These are phyloP conservation scores for Parotocinclus haroldoi DNA, from an alignment of 2,797 vertebrate species.

Conservation along the genomic window DNA sequence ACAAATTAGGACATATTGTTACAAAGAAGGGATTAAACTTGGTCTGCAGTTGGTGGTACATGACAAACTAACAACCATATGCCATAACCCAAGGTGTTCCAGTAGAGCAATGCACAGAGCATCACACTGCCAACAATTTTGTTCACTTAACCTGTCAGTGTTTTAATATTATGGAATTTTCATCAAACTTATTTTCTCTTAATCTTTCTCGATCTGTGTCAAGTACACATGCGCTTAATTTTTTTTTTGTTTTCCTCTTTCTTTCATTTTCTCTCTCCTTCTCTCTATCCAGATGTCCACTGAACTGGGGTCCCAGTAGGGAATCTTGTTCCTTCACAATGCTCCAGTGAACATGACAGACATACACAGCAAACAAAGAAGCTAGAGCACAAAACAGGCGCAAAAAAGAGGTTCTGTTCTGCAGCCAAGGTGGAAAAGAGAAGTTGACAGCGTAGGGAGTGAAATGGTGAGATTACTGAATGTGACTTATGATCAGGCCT, in stretches of 20 bases:
- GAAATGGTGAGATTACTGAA: slow-evolving; percentile 9
- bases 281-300: slow-evolving; percentile 57
- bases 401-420: slow-evolving; percentile 10
- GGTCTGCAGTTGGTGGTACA: no score
- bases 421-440: slow-evolving; percentile 25
- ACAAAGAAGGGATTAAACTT: no score
- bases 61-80: no score
- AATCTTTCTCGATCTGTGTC: slow-evolving; percentile 12
- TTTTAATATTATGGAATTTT: not conserved
- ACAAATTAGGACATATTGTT: no score
- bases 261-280: slow-evolving; percentile 1
- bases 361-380: slow-evolving; percentile 54
- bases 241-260: slow-evolving; percentile 3
- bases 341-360: slow-evolving; percentile 72
- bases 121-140: no score
- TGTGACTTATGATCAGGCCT: slow-evolving; percentile 69
- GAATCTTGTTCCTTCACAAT: slow-evolving; percentile 67
- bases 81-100: no score
- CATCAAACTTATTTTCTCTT: not conserved
- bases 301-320: slow-evolving; percentile 67
- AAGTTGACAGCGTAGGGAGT: slow-evolving; percentile 27
- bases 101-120: no score
- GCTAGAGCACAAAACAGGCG: slow-evolving; percentile 12
- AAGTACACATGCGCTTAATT: slow-evolving; percentile 13
- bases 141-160: no score